Evolutionary conservation across 53 echinoderm and acorn worm genomes (phyloP).

Genomic region (Echinometra lucunter): DNA sequence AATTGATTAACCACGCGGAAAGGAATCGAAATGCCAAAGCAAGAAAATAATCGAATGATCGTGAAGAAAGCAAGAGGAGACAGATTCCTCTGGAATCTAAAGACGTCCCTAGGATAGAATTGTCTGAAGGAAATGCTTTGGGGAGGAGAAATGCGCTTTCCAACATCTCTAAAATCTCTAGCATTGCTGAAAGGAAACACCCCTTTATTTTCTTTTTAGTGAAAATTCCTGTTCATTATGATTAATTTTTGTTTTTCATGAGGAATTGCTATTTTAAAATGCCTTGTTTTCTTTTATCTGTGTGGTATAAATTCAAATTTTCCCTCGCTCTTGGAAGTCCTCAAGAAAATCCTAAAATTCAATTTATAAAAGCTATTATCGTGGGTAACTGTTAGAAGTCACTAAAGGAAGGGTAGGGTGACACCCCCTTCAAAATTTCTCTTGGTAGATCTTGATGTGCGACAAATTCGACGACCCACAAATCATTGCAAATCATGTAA

Average conservation of each 20-base stretch:
- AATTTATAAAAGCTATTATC: not conserved
- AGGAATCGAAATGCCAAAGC: conserved; percentile 17
- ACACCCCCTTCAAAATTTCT: not conserved
- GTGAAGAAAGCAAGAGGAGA: not conserved
- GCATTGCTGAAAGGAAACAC: not conserved
- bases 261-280: no score
- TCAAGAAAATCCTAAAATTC: not conserved
- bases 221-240: not conserved
- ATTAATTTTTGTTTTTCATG: not conserved
- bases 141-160: not conserved
- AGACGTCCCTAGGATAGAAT: not conserved
- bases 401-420: not conserved
- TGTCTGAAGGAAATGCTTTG: not conserved
- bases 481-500: no score
- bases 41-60: conserved; percentile 22
- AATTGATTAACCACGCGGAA: conserved; percentile 43
- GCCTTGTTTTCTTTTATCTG: no score
- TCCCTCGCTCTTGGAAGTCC: not conserved
- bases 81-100: not conserved
- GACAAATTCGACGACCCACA: not conserved
- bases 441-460: not conserved
- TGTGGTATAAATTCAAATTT: no score
- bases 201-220: not conserved
- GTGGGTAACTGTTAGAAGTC: not conserved
- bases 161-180: no score